phyloP scores from a whole-genome alignment of 2,888 invertebrate genomes.

The Mamestra brassicae region DNA sequence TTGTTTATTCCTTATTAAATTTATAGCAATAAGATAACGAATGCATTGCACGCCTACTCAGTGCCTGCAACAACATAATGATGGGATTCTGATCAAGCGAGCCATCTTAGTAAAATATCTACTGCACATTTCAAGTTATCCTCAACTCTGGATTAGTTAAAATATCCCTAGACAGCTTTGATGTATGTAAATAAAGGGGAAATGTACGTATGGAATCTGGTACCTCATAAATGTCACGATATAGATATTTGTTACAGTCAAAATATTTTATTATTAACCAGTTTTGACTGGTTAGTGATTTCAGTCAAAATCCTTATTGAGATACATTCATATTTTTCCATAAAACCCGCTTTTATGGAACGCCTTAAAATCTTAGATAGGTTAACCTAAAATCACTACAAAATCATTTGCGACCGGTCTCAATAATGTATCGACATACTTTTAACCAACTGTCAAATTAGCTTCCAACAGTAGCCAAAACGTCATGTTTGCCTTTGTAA shows the following conservation, averaged over 20 bases:
- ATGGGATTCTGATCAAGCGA: neutral
- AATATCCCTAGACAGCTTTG: constrained; percentile 3
- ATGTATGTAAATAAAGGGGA: neutral
- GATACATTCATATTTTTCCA: neutral
- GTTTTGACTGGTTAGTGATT: constrained; percentile 1
- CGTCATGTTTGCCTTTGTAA: too few species aligned
- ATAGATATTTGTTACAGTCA: neutral
- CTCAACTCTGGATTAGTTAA: too few species aligned
- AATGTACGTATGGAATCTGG: constrained; percentile 4
- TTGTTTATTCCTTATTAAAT: neutral
- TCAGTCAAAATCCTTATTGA: neutral
- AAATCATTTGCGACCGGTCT: too few species aligned
- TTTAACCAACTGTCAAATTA: too few species aligned
- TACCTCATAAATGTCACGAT: constrained; percentile 8
- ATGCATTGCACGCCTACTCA: too few species aligned
- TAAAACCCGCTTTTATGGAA: neutral
- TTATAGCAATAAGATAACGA: too few species aligned
- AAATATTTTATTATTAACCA: neutral
- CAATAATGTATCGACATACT: too few species aligned
- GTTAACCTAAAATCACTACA: neutral
- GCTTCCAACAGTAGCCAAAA: too few species aligned
- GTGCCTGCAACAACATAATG: neutral
- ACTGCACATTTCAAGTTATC: neutral
- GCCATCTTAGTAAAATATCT: neutral
- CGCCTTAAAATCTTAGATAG: neutral